Conservation (phyloP, 2,797 vertebrate species). For the Tapera naevia region DNA sequence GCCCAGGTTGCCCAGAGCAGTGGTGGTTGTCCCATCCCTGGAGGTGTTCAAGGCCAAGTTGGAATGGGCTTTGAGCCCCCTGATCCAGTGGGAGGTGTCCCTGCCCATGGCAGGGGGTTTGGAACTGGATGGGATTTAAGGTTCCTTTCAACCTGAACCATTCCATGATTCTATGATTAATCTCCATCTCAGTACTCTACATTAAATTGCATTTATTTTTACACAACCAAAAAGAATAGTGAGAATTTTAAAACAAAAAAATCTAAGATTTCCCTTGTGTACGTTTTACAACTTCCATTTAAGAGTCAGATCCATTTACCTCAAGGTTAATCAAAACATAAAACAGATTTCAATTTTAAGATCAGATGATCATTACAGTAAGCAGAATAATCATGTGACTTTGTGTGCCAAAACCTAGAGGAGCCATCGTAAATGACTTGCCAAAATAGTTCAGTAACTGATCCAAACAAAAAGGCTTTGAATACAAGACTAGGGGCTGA, state of each 20-base stretch:
- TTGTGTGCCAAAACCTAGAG: neutral
- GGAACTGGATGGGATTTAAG: too few species aligned
- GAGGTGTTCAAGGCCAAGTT: too few species aligned
- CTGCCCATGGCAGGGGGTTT: too few species aligned
- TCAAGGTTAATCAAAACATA: neutral
- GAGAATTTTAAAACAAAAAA: neutral
- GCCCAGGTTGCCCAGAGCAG: too few species aligned
- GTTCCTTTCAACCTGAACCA: too few species aligned
- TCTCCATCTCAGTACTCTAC: too few species aligned
- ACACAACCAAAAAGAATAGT: neutral
- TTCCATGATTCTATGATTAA: too few species aligned
- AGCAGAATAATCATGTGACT: fast-evolving
- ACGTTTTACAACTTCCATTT: neutral
- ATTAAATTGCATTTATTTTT: neutral
- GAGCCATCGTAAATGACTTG: neutral
- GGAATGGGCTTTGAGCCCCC: too few species aligned
- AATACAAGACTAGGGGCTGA: neutral
- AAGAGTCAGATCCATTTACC: neutral
- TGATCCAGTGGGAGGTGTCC: too few species aligned
- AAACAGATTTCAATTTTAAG: neutral
- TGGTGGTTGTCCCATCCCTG: too few species aligned
- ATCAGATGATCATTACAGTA: neutral
- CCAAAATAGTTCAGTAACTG: neutral
- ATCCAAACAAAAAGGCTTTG: neutral
- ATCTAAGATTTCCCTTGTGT: neutral